Conservation (phyloP, 2,797 vertebrate species). For the Nyctalus aviator region DNA sequence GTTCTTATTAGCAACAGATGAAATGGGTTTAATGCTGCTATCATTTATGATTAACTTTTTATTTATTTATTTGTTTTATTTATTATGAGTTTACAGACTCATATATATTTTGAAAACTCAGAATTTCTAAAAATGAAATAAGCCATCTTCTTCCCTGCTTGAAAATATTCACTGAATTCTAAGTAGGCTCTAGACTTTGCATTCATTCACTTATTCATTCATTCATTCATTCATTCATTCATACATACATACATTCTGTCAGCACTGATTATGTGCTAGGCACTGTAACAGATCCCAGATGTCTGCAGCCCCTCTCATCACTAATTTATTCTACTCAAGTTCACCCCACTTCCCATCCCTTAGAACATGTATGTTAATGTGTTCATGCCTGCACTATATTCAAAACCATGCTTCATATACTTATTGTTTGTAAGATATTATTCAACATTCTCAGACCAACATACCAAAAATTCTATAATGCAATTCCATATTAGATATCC, state of each 20-base stretch:
- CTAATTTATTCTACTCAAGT: not conserved
- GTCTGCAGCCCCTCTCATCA: not conserved
- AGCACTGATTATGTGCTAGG: not conserved
- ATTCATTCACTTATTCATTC: not conserved
- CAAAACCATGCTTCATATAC: not conserved
- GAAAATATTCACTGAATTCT: not conserved
- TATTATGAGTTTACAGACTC: not conserved
- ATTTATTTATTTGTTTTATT: slow-evolving; percentile 49
- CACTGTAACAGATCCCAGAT: not conserved
- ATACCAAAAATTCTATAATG: not conserved
- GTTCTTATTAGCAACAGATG: not conserved
- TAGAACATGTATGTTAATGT: not conserved
- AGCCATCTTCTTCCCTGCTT: not conserved
- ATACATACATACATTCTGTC: not conserved
- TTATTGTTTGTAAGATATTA: not conserved
- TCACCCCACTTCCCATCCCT: accelerated
- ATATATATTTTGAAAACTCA: not conserved
- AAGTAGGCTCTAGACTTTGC: not conserved
- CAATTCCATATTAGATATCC: not conserved
- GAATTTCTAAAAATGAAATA: slow-evolving; percentile 10
- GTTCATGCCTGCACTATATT: not conserved
- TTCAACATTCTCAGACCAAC: not conserved
- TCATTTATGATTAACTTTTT: slow-evolving; percentile 45
- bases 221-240: not conserved
- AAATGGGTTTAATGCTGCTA: slow-evolving; percentile 1